A percentile compares a stretch with the other conserved stretches of the same genome.
phyloP scores from a whole-genome alignment of 2,797 vertebrate species.

The Heteromormyrus szaboi region DNA sequence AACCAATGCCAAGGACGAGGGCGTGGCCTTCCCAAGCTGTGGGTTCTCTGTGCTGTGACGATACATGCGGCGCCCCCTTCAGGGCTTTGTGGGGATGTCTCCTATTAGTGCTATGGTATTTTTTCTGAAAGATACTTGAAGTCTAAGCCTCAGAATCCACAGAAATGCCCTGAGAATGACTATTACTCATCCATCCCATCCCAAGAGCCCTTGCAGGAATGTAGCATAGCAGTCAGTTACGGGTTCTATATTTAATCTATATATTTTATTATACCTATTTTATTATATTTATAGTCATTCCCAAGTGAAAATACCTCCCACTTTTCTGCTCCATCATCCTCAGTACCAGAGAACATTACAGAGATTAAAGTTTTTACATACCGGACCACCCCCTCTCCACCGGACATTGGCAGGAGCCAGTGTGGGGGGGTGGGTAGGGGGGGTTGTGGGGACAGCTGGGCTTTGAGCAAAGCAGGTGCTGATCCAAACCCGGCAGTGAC shows the following conservation, averaged over 20 bases:
- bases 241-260: background rate
- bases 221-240: background rate
- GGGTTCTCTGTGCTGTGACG: background rate
- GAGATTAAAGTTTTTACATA: background rate
- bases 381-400: background rate
- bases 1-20: background rate
- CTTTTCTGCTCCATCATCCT: background rate
- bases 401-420: background rate
- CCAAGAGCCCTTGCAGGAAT: background rate
- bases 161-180: background rate
- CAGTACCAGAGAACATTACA: background rate
- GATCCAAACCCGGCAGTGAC: background rate
- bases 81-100: background rate
- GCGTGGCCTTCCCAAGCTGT: background rate
- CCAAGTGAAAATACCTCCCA: background rate
- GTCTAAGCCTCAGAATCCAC: background rate
- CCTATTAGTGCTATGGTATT: background rate
- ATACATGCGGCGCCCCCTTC: background rate
- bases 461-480: conserved; percentile 18
- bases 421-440: background rate
- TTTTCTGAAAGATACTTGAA: background rate
- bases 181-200: background rate
- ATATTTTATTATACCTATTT: background rate
- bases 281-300: background rate
- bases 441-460: conserved; percentile 7